Evolutionary conservation across 2,888 invertebrate species (phyloP), one percentile per base, ranked within the genome.

Genomic region (Eledona agricola): DNA sequence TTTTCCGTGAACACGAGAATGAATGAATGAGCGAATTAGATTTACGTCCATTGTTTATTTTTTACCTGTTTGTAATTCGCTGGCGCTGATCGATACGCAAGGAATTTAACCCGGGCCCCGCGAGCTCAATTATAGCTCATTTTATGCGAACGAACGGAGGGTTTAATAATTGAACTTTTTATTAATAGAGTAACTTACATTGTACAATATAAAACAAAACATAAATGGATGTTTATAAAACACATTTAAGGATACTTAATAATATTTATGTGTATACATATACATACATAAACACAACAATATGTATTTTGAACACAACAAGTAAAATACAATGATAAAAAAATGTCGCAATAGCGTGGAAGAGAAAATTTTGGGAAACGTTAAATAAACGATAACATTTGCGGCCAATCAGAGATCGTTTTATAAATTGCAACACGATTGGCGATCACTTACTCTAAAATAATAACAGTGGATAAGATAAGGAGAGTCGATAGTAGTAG

Each of bases 201-300:
- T 72, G 68, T 72, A 72, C 69, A 79, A 75, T 53, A 77, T 75
- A 78, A 79, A 78, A 79, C 77, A 79, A 78, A 77, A 77, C 76
- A 76, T 67, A 66, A 69, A 55, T 58, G 67, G 69, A 74, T 73
- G 71, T 73, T 76, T 72, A 75, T 75, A 73, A 77, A 76, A 76
- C 74, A 76, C 72, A 74, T 73, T 72, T 72, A 75, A 71, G 71
- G 64, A 69, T 71, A 70, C 71, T 72, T 69, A 66, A 62, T 63
- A 71, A 69, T 71, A 69, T 73, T 72, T 69, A 73, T 72, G 72
- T 75, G 74, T 75, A 71, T 74, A 75, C 74, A 75, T 73, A 69
- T 72, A 74, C 73, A 74, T 76, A 74, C 72, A 76, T 73, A 75
- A 75, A 76, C 73, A 76, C 75, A 76, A 77, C 76, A 75, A 76